Conservation (phyloP, 2,888 invertebrate genomes). For the Nymphalis c-album region DNA sequence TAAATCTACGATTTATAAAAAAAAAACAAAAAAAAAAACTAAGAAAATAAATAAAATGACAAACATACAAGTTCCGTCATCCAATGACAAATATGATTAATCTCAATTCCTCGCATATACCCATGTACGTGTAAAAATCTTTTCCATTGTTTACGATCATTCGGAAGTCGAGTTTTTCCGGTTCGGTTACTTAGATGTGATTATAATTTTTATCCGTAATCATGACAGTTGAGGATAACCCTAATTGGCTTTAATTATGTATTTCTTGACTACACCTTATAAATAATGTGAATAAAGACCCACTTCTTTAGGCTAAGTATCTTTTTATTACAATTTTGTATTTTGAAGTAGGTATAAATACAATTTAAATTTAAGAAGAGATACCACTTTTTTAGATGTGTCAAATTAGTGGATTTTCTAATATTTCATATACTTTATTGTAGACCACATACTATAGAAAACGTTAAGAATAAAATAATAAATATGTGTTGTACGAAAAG, state of each 20-base stretch:
- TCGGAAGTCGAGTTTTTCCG: slow-evolving; percentile 71
- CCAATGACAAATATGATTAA: background rate
- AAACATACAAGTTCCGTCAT: slow-evolving; percentile 5
- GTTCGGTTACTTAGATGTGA: slow-evolving; percentile 49
- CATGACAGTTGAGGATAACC: slow-evolving; percentile 7
- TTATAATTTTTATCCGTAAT: slow-evolving; percentile 32
- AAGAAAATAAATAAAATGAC: background rate
- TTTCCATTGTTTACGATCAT: slow-evolving; percentile 59
- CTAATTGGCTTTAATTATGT: slow-evolving; percentile 9
- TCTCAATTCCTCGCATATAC: slow-evolving; percentile 1
- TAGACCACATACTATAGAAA: too few relatives aligned
- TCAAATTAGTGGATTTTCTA: too few relatives aligned
- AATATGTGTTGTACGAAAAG: too few relatives aligned
- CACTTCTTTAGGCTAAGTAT: background rate
- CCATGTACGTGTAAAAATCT: slow-evolving; percentile 30
- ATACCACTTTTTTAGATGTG: too few relatives aligned
- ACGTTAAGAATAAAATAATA: too few relatives aligned
- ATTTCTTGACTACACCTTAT: slow-evolving; percentile 1
- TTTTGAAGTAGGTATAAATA: too few relatives aligned
- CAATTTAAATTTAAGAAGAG: too few relatives aligned
- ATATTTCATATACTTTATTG: too few relatives aligned
- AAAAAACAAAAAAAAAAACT: too few relatives aligned
- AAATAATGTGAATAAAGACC: too few relatives aligned
- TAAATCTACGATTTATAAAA: too few relatives aligned
- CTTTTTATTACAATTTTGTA: too few relatives aligned